These are phyloP conservation scores for Cynocephalus volans DNA, from an alignment of 2,113 vertebrate species.

Conservation along the genomic window DNA sequence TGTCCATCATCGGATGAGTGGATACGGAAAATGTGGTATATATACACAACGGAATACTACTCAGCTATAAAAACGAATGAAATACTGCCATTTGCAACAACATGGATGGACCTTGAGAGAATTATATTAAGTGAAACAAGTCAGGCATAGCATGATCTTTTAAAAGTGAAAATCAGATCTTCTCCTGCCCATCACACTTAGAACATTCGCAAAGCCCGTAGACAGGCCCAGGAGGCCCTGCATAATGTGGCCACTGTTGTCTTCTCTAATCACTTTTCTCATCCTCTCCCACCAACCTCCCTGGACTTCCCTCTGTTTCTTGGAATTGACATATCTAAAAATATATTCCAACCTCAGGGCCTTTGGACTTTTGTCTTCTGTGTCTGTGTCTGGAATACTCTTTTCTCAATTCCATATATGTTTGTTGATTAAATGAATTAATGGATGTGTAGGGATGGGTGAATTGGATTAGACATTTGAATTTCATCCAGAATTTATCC, in stretches of 20 bases:
- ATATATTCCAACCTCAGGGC: background rate
- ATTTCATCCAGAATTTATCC: background rate
- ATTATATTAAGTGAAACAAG: too few species aligned
- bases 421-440: background rate
- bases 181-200: background rate
- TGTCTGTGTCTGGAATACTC: background rate
- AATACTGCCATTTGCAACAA: too few species aligned
- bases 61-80: too few species aligned
- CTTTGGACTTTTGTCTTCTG: background rate
- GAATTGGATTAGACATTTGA: background rate
- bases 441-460: background rate
- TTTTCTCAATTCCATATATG: background rate
- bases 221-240: background rate
- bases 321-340: background rate
- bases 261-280: background rate
- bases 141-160: too few species aligned
- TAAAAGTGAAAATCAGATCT: background rate
- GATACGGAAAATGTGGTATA: too few species aligned
- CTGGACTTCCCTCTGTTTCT: background rate
- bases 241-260: background rate
- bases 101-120: too few species aligned
- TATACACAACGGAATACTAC: too few species aligned
- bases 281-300: fast-evolving
- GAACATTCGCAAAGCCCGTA: background rate
- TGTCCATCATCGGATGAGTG: too few species aligned